These are phyloP conservation scores for Drosophila neocordata DNA, from an alignment of 1,140 invertebrate genomes.

Conservation along the genomic window DNA sequence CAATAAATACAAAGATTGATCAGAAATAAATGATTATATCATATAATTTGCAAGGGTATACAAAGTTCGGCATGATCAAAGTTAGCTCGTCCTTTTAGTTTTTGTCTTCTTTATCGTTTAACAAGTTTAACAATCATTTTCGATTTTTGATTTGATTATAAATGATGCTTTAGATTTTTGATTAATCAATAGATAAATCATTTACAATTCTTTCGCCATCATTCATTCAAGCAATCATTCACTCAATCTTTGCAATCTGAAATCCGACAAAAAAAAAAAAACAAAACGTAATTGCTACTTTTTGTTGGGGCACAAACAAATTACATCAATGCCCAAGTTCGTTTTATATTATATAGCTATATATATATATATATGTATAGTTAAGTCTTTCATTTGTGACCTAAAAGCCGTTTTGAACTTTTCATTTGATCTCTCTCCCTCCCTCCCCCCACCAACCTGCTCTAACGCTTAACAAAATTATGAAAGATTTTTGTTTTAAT, in stretches of 20 bases:
- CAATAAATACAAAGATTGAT: too few relatives aligned
- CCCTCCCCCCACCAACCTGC: neutral
- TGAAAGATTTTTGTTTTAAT: slow-evolving; percentile 5
- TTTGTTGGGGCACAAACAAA: slow-evolving; percentile 4
- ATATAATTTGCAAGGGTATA: too few relatives aligned
- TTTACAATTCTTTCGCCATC: neutral
- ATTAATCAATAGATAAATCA: slow-evolving; percentile 7
- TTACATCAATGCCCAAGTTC: slow-evolving; percentile 1
- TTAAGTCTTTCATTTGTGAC: slow-evolving; percentile 2
- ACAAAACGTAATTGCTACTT: slow-evolving; percentile 3
- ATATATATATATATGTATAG: too few relatives aligned
- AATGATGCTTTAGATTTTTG: neutral
- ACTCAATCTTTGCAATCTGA: slow-evolving; percentile 1
- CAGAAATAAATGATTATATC: too few relatives aligned
- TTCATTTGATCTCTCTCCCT: neutral
- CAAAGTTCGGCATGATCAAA: too few relatives aligned
- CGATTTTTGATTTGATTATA: neutral
- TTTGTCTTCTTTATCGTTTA: too few relatives aligned
- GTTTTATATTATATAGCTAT: too few relatives aligned
- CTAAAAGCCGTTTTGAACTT: slow-evolving; percentile 1
- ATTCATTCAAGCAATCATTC: neutral
- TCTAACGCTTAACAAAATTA: neutral
- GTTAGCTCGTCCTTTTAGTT: too few relatives aligned
- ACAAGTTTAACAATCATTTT: too few relatives aligned
- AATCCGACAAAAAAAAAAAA: neutral